A percentile compares a stretch with the other conserved stretches of the same genome.
These are phyloP conservation scores for Drosophila leontia DNA, from an alignment of 1,140 invertebrate genomes.

Conservation along the genomic window DNA sequence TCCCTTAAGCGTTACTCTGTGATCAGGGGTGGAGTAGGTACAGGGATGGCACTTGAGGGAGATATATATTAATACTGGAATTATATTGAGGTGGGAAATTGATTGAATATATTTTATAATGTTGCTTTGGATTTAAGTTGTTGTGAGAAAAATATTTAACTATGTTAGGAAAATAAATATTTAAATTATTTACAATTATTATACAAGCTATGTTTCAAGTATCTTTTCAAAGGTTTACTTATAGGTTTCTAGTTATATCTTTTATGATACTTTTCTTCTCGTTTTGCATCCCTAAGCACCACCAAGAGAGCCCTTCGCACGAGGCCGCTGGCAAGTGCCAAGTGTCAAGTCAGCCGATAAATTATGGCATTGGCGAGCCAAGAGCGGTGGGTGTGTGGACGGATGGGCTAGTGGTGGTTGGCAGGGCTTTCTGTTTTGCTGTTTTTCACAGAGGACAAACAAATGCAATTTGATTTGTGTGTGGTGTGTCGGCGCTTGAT, in stretches of 20 bases:
- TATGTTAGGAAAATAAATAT: no score
- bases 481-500: constrained; percentile 54
- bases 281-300: constrained; percentile 6
- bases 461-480: constrained; percentile 75
- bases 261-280: neutral
- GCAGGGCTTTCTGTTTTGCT: neutral
- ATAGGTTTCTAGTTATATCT: neutral
- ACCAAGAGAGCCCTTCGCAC: neutral
- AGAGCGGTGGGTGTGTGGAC: neutral
- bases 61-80: neutral
- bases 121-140: no score
- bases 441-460: constrained; percentile 29
- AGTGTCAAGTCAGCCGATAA: constrained; percentile 52
- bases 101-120: neutral
- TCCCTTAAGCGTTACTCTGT: constrained; percentile 22
- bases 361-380: constrained; percentile 53
- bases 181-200: no score
- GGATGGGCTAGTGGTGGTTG: neutral
- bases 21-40: constrained; percentile 4
- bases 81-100: no score
- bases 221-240: neutral
- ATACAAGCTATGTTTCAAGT: neutral
- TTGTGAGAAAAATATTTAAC: no score
- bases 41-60: neutral
- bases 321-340: constrained; percentile 42